These are phyloP conservation scores for Parthenolecanium corni DNA, from an alignment of 2,888 invertebrate species.

Conservation along the genomic window DNA sequence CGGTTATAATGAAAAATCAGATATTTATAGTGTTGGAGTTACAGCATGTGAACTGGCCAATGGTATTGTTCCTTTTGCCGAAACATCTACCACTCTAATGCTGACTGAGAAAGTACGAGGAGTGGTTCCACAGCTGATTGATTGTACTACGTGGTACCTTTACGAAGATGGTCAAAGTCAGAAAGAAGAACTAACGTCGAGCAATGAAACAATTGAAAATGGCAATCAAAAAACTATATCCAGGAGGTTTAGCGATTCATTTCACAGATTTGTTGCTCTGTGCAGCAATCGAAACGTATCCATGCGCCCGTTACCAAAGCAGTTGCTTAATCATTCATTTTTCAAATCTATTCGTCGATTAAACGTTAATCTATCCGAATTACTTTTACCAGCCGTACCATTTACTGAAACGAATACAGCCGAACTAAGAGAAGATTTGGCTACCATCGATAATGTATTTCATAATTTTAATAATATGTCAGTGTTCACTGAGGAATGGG, in stretches of 20 bases:
- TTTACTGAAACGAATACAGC: slow-evolving; percentile 46
- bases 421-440: slow-evolving; percentile 43
- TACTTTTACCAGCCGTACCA: slow-evolving; percentile 57
- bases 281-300: slow-evolving; percentile 57
- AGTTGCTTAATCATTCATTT: slow-evolving; percentile 59
- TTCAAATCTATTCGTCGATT: slow-evolving; percentile 54
- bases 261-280: slow-evolving; percentile 64
- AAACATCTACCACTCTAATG: slow-evolving; percentile 79
- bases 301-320: slow-evolving; percentile 56
- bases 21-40: slow-evolving; percentile 84
- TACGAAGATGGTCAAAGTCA: slow-evolving; percentile 29
- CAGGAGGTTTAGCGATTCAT: slow-evolving; percentile 58
- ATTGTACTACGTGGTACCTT: slow-evolving; percentile 38
- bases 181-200: slow-evolving; percentile 28
- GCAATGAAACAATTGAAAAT: slow-evolving; percentile 30
- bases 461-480: slow-evolving; percentile 30
- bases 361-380: slow-evolving; percentile 40
- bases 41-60: slow-evolving; percentile 78
- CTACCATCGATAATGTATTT: slow-evolving; percentile 31
- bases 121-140: slow-evolving; percentile 59
- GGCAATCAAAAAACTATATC: slow-evolving; percentile 31
- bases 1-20: slow-evolving; percentile 81
- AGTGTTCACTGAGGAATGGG: slow-evolving; percentile 30
- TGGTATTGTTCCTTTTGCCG: slow-evolving; percentile 76
- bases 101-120: slow-evolving; percentile 79